phyloP scores from a whole-genome alignment of 2,113 vertebrate species.

The Solenodon paradoxus region DNA sequence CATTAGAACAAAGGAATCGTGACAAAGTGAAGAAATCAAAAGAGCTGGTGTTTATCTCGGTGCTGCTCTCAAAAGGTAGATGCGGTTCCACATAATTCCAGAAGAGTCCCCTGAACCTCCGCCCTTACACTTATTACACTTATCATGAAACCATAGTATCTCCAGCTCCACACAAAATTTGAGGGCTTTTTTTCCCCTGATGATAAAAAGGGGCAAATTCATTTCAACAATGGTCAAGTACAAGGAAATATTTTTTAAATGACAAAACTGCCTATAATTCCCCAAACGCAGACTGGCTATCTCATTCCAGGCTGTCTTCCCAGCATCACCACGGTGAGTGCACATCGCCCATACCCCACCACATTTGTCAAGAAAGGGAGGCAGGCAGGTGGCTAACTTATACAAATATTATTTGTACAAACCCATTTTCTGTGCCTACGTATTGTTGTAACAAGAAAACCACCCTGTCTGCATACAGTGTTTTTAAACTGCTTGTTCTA shows the following conservation, averaged over 20 bases:
- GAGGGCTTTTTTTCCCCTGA: background rate
- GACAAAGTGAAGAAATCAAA: background rate
- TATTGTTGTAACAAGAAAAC: background rate
- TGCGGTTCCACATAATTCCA: background rate
- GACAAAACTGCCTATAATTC: background rate
- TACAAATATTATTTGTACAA: background rate
- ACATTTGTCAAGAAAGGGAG: background rate
- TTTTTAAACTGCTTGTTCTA: background rate
- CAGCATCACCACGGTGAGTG: background rate
- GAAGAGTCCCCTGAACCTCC: too few relatives aligned
- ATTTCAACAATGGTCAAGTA: background rate
- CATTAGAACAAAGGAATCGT: background rate
- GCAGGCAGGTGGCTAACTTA: background rate
- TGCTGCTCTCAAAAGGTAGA: background rate
- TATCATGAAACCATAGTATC: background rate
- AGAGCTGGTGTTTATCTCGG: background rate
- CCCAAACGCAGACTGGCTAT: background rate
- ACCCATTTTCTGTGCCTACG: background rate
- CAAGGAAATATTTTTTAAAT: background rate
- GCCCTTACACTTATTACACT: background rate
- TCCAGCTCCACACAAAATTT: background rate
- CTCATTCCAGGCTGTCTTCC: background rate
- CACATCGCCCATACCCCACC: background rate
- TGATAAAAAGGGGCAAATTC: background rate
- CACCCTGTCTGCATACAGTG: background rate